Base-by-base conservation (phyloP, 2,888 invertebrate species). In the Metellina segmentata region DNA sequence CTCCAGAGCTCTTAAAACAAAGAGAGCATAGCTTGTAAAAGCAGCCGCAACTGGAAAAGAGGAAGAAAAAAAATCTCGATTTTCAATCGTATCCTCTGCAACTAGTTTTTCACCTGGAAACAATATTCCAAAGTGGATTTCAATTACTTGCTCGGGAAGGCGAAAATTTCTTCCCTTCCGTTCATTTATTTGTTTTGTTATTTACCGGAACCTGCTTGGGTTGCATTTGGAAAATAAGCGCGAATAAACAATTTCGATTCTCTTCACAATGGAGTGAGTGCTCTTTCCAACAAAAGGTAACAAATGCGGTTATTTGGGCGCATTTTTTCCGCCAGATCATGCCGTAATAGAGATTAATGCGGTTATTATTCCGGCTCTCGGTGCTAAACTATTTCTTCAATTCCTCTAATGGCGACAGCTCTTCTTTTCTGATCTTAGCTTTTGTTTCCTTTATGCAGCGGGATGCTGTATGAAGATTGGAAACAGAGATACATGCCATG, bases 81-180 rank as follows among this genome's bases (percentile, higher is more conserved):
- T 83, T 88, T 88, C 90, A 91, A 91, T 91, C 82, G 81, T 70
- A 79, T 70, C 74, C 70, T 48, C 49, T 13, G 52, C 19, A 53
- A 78, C 69, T 87, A 72, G 61, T 91, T 87, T 78, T 87, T 87
- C 87, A 90, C 89, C 91, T 82, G 83, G 71, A 83, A 91, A 87
- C 91, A 91, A 91, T 91, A 91, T 91, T 82, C 87, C 61, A 87
- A 91, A 91, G 91, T 91, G 87, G 91, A 88, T 83, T 91, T 86
- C 91, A 91, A 91, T 91, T 91, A 91, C 91, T 87, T 72, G 61
- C 70, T 19, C 51, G 83, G 69, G 72, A 74, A 90, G 83, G 91
- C 83, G 87, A 87, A 91, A 91, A 91, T 87, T 91, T 91, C 90
- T 81, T 86, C 81, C 74, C 34, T n/a, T 74, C 69, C 75, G 20